Conservation (phyloP, 2,113 vertebrate genomes). For the Hypanus sabinus region DNA sequence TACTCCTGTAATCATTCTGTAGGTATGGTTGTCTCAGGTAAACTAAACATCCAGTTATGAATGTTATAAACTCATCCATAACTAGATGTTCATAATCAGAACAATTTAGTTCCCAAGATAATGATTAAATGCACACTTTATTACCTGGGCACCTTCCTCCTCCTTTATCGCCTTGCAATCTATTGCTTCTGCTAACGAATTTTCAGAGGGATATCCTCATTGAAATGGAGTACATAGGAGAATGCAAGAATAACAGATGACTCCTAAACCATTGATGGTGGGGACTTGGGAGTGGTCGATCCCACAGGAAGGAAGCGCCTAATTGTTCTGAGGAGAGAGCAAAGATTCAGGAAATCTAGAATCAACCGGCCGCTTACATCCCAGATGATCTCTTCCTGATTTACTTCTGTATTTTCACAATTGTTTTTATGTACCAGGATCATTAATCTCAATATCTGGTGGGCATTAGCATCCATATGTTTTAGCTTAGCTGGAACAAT, state of each 20-base stretch:
- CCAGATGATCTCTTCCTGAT: neutral
- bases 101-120: no score
- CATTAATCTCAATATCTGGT: neutral
- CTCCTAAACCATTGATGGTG: neutral
- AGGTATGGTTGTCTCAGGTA: neutral
- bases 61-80: no score
- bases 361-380: neutral
- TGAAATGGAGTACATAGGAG: no score
- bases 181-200: no score
- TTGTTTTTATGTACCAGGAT: neutral
- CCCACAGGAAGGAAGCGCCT: neutral
- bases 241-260: neutral
- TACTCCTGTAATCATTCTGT: neutral
- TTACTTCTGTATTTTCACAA: neutral
- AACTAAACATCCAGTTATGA: neutral
- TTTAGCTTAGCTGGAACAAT: no score
- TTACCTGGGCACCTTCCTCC: no score
- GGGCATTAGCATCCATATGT: neutral
- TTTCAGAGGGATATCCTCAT: no score
- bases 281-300: neutral
- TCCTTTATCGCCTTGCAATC: no score
- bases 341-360: neutral
- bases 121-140: no score
- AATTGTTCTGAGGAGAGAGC: neutral
- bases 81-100: no score